Percentiles rank a stretch among this genome's conserved stretches.
phyloP scores from a whole-genome alignment of 2,888 invertebrate genomes.

The Dasysyrphus albostriatus region DNA sequence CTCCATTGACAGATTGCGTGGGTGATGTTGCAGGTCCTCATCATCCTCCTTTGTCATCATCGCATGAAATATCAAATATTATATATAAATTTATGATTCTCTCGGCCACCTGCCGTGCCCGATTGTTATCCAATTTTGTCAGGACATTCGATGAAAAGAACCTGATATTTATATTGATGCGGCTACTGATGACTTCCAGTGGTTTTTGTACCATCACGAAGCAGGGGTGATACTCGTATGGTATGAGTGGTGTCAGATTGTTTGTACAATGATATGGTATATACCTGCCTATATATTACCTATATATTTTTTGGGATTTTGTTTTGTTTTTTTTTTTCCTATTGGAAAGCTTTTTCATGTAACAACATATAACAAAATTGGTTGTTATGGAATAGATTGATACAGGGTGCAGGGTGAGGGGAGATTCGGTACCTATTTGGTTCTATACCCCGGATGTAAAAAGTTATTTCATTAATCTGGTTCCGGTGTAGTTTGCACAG shows the following conservation, averaged over 20 bases:
- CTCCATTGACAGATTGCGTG: conserved; percentile 41
- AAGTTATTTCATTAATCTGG: conserved; percentile 70
- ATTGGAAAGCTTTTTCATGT: background rate
- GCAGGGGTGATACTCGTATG: background rate
- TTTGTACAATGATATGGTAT: background rate
- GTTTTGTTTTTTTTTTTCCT: background rate
- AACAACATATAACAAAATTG: background rate
- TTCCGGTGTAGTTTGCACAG: conserved; percentile 62
- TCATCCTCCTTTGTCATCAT: conserved; percentile 9
- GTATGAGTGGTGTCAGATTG: background rate
- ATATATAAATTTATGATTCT: conserved; percentile 41
- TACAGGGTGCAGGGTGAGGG: background rate
- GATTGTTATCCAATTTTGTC: conserved; percentile 28
- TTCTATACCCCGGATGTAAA: conserved; percentile 58
- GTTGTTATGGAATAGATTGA: background rate
- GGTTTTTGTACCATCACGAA: conserved; percentile 33
- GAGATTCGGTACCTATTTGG: background rate
- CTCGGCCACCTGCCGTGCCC: conserved; percentile 24
- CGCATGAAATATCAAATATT: background rate
- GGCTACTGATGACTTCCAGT: conserved; percentile 52
- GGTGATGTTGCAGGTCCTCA: conserved; percentile 37
- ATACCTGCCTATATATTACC: background rate
- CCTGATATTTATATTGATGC: conserved; percentile 64
- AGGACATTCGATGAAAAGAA: conserved; percentile 40
- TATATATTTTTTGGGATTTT: background rate